Evolutionary conservation across 2,888 invertebrate genomes (phyloP), one percentile per base, ranked within the genome.

Genomic region (Seira musarum): DNA sequence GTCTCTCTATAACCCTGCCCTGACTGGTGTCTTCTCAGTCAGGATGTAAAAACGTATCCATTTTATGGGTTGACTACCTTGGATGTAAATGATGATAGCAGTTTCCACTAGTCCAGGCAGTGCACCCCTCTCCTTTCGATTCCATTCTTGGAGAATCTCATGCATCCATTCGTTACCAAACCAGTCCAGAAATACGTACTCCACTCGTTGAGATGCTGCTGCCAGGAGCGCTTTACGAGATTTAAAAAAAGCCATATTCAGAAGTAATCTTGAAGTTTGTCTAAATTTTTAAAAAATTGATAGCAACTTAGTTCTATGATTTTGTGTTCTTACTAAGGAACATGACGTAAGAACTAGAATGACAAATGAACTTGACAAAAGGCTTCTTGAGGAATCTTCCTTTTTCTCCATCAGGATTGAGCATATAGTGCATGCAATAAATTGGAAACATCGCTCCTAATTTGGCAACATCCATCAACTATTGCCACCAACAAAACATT

Each of bases 281-380:
- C 10, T 15, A 35, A 90, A 85, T 90, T 90, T 90, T 91, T 90
- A 65, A 61, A 91, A 88, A 2, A 89, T 89, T 6, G 87, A 82
- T 81, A 65, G 17, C 19, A 67, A 24, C 68, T 61, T 15, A n/a
- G n/a, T n/a, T n/a, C n/a, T n/a, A n/a, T n/a, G n/a, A n/a, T n/a
- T n/a, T n/a, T n/a, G n/a, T n/a, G n/a, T 85, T 93, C 95, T 94
- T 90, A 98, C 98, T 91, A 82, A 98, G 91, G 89, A 98, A 98
- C 90, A 96, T 96, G 84, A 97, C 90, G 88, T 98, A 98, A 15
- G 97, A 96, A 0, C 97, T 94, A 6, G 96, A 96, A 88, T 98
- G 97, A 72, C 96, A 94, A 87, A 98, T 92, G 89, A 98, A 98
- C 90, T 98, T 98, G 94, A 98, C 96, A 88, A 98, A 98, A 0